Evolutionary conservation across 1,140 invertebrate species (phyloP).

Genomic region (Drosophila lacertosa): DNA sequence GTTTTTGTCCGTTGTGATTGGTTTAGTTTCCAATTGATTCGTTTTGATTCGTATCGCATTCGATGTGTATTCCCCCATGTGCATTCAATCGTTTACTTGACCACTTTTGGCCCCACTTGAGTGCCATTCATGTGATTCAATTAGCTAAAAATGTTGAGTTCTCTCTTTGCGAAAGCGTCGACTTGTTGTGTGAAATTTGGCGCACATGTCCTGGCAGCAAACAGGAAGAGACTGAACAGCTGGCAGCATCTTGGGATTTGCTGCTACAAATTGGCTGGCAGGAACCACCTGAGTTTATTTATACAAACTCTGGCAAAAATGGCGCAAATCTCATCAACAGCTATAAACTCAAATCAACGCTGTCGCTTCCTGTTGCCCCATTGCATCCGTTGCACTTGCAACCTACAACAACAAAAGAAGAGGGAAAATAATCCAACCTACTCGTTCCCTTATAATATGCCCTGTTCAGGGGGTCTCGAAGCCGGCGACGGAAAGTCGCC

Average conservation of each 20-base stretch:
- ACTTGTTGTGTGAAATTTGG: constrained; percentile 25
- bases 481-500: constrained; percentile 40
- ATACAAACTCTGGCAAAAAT: constrained; percentile 54
- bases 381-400: constrained; percentile 36
- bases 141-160: constrained; percentile 29
- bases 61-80: constrained; percentile 28
- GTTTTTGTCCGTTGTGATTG: constrained; percentile 56
- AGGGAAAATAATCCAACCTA: constrained; percentile 13
- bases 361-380: constrained; percentile 47
- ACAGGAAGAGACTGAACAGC: constrained; percentile 2
- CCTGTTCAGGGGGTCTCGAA: neutral
- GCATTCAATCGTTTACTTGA: constrained; percentile 37
- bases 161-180: neutral
- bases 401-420: neutral
- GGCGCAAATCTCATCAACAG: constrained; percentile 68
- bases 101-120: constrained; percentile 32
- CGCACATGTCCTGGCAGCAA: constrained; percentile 12
- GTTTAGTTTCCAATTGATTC: constrained; percentile 56
- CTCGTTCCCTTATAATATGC: too few species aligned
- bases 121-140: constrained; percentile 54
- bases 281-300: constrained; percentile 46
- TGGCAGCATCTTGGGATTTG: constrained; percentile 29
- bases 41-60: constrained; percentile 28
- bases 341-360: constrained; percentile 56
- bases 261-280: constrained; percentile 50